Conservation (phyloP, 2,113 vertebrate species). For the Sphyrna mokarran region DNA sequence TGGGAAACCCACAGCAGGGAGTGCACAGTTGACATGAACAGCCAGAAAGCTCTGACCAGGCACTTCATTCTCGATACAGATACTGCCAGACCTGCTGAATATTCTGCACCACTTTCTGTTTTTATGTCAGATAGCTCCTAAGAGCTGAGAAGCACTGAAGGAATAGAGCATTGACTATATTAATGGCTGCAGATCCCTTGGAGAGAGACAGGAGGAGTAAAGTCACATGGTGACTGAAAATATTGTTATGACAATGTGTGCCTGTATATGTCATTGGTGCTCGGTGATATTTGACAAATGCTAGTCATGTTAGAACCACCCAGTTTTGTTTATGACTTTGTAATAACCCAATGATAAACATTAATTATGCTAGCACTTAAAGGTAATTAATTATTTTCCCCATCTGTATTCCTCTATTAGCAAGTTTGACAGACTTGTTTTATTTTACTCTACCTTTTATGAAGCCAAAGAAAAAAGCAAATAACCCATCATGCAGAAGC, state of each 20-base stretch:
- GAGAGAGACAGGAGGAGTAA: background rate
- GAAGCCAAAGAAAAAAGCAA: background rate
- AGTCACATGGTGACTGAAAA: background rate
- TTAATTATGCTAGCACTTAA: background rate
- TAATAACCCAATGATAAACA: background rate
- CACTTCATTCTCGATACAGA: too few species aligned
- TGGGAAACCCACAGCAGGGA: too few species aligned
- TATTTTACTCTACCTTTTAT: background rate
- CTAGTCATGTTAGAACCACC: background rate
- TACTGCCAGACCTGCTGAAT: too few species aligned
- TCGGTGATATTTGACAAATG: background rate
- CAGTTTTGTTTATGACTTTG: background rate
- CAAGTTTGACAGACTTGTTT: background rate
- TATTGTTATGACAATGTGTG: background rate
- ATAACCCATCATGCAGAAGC: background rate
- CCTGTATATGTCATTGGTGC: background rate
- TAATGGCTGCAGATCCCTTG: background rate
- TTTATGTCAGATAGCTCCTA: background rate
- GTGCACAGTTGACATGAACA: too few species aligned
- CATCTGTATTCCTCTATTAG: background rate
- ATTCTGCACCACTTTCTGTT: too few species aligned
- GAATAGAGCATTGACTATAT: background rate
- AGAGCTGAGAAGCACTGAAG: background rate
- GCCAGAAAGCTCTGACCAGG: too few species aligned
- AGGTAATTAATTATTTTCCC: background rate